Evolutionary conservation across 2,888 invertebrate species (phyloP), one percentile per base, ranked within the genome.

Genomic region (Papilio gigon): DNA sequence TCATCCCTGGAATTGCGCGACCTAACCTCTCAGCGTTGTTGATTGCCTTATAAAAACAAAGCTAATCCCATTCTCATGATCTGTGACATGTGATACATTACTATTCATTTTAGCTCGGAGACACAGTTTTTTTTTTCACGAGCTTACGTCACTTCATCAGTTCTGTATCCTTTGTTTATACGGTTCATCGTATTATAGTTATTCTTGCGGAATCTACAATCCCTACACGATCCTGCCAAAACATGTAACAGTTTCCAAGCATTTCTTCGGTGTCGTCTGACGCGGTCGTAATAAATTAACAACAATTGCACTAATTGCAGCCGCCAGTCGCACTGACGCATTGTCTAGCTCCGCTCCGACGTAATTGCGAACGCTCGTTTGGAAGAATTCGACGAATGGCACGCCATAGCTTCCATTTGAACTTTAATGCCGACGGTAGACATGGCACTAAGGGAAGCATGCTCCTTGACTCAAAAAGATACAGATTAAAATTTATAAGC

Each of bases 291-390:
- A 89, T 90, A 88, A 88, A 90, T 91, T 90, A 87, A 87, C 85
- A 83, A 86, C 90, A 90, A 90, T 90, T 90, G 90, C 88, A 88
- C 85, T 89, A 92, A 91, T 90, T 90, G 90, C 86, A 68, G 85
- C 86, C 86, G 86, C 83, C 89, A 89, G 88, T 88, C 80, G 85
- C 84, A 77, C 82, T 86, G 84, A 84, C 83, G 86, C 87, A 86
- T 87, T 89, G 89, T 89, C 88, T 87, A 86, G 85, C 84, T 80
- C 78, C 74, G 80, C 83, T 80, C 80, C 79, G 83, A 76, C 83
- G 81, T 84, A 82, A 86, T 88, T 86, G 83, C 78, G 74, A 74
- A 80, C 74, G 72, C 77, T 78, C 63, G 81, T 82, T 81, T 80
- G 82, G 85, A 85, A 83, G 82, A 82, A 81, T 84, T 85, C 80